Percentiles rank a stretch among this genome's conserved stretches.
Conservation (phyloP, 2,797 vertebrate genomes). For the Martes flavigula region DNA sequence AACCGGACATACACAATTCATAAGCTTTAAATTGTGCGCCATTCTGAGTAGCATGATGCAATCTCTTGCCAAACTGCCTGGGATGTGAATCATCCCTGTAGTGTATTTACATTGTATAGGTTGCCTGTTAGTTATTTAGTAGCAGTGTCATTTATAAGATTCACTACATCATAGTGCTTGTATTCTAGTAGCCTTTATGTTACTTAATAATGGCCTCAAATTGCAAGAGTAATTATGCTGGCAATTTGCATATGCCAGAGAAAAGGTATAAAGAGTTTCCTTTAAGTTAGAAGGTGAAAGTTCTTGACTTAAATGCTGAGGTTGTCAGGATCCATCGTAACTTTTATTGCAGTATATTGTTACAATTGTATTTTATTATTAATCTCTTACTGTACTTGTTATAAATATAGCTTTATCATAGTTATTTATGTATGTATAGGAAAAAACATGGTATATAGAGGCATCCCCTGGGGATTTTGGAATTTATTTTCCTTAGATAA, state of each 20-base stretch:
- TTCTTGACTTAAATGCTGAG: not conserved
- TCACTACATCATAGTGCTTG: not conserved
- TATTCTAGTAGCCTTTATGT: not conserved
- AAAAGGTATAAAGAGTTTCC: not conserved
- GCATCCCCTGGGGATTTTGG: not conserved
- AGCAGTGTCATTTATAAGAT: not conserved
- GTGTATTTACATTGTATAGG: not conserved
- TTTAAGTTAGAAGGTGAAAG: not conserved
- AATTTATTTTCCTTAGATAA: not conserved
- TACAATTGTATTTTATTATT: not conserved
- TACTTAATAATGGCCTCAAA: not conserved
- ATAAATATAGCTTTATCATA: not conserved
- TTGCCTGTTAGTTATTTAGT: not conserved
- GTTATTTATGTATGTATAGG: not conserved
- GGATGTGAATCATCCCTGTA: not conserved
- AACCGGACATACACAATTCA: not conserved
- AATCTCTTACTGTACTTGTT: not conserved
- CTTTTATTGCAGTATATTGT: not conserved
- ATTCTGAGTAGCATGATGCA: not conserved
- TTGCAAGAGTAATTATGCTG: not conserved
- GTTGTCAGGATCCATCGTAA: not conserved
- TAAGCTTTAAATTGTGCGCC: not conserved
- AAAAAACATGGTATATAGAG: not conserved
- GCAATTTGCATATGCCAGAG: not conserved
- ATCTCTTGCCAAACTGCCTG: not conserved